Conservation (phyloP, 2,888 invertebrate genomes). For the Venusia cambrica region DNA sequence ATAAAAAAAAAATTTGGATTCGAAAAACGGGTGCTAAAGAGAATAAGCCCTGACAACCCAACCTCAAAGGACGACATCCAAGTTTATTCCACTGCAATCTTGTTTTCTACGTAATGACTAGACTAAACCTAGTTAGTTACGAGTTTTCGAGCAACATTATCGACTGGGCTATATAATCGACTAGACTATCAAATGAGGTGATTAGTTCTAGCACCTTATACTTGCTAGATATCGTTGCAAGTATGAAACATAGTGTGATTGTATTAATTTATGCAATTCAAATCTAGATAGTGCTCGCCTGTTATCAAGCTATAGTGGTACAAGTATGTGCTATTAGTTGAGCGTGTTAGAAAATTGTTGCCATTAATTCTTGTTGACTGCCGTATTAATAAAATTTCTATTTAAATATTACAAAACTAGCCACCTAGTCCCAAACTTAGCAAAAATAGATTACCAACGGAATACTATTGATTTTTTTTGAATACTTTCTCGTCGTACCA, state of each 20-base stretch:
- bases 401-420: no score
- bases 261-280: conserved; percentile 30
- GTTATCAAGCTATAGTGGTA: no score
- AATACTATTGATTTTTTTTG: no score
- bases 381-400: conserved; percentile 4
- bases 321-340: conserved; percentile 7
- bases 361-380: conserved; percentile 6
- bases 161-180: conserved; percentile 12
- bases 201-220: conserved; percentile 27
- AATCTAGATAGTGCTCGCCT: conserved; percentile 11
- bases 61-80: conserved; percentile 4
- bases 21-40: not conserved
- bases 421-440: no score
- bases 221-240: conserved; percentile 24
- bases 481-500: no score
- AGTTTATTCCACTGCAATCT: conserved; percentile 22
- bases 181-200: conserved; percentile 24
- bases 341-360: conserved; percentile 12
- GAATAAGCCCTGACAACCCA: not conserved
- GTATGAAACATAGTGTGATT: conserved; percentile 30
- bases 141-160: conserved; percentile 16
- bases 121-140: conserved; percentile 20
- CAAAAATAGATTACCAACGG: no score
- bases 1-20: no score
- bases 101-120: conserved; percentile 19